These are phyloP conservation scores for Drosophila eohydei DNA, from an alignment of 2,888 invertebrate genomes.

Conservation along the genomic window DNA sequence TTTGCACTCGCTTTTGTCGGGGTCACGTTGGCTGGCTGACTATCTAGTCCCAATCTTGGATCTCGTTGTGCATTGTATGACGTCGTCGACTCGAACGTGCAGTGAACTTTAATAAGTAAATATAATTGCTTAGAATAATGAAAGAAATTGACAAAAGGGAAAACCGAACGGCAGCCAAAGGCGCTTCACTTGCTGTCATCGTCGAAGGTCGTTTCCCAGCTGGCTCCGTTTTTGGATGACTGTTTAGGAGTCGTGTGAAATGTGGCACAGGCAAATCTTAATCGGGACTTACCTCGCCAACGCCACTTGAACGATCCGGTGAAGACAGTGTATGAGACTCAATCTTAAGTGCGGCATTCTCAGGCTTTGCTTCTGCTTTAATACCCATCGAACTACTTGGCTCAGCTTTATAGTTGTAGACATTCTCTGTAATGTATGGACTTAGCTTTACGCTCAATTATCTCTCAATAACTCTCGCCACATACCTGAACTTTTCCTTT, in stretches of 20 bases:
- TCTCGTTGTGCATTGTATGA: neutral
- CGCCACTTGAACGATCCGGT: neutral
- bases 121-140: slow-evolving; percentile 24
- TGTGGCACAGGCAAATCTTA: neutral
- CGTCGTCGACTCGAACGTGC: slow-evolving; percentile 19
- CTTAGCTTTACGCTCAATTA: neutral
- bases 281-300: slow-evolving; percentile 18
- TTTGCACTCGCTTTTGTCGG: slow-evolving; percentile 36
- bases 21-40: neutral
- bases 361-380: neutral
- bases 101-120: slow-evolving; percentile 55
- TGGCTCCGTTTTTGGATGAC: slow-evolving; percentile 19
- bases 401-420: neutral
- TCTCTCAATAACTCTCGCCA: neutral
- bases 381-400: neutral
- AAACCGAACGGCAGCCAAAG: slow-evolving; percentile 1
- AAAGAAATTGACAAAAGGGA: slow-evolving; percentile 14
- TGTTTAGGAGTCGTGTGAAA: slow-evolving; percentile 2
- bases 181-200: slow-evolving; percentile 42
- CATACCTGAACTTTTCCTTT: slow-evolving; percentile 7
- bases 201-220: slow-evolving; percentile 46
- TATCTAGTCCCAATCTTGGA: slow-evolving; percentile 19
- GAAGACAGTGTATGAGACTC: neutral
- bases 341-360: neutral
- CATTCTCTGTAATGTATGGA: slow-evolving; percentile 3